Conservation (phyloP, 2,888 invertebrate genomes). For the Frankliniella fusca region DNA sequence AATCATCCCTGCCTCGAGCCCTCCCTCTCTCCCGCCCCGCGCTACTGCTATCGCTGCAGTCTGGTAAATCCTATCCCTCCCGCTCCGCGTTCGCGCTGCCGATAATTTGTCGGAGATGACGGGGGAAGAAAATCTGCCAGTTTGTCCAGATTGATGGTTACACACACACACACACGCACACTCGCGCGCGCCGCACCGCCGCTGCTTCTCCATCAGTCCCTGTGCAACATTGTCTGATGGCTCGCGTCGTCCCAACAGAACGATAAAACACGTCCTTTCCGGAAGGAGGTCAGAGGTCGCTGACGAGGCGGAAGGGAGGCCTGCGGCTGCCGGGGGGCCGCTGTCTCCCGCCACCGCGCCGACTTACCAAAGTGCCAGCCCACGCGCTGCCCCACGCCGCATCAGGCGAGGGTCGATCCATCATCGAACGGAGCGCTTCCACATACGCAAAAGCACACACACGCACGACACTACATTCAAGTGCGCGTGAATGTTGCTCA, state of each 20-base stretch:
- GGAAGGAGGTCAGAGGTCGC: background rate
- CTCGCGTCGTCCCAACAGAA: slow-evolving; percentile 4
- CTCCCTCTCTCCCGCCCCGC: background rate
- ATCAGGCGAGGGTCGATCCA: background rate
- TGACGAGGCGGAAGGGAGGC: background rate
- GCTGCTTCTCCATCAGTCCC: background rate
- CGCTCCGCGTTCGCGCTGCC: background rate
- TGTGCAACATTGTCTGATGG: slow-evolving; percentile 17
- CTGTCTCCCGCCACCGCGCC: background rate
- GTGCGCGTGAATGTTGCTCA: too few species aligned
- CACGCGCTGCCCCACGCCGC: too few species aligned
- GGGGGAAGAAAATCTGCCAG: background rate
- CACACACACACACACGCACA: background rate
- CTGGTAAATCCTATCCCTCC: too few species aligned
- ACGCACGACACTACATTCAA: background rate
- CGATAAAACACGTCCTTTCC: slow-evolving; percentile 19
- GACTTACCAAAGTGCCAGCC: background rate
- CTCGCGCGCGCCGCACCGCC: background rate
- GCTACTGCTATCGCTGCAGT: too few species aligned
- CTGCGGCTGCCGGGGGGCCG: background rate
- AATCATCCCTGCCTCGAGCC: too few species aligned
- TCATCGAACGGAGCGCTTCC: background rate
- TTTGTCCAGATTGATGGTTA: background rate
- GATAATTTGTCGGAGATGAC: slow-evolving; percentile 8
- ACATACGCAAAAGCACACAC: background rate